Conservation (phyloP, 2,888 invertebrate species). For the Liopterus haemorrhoidalis region DNA sequence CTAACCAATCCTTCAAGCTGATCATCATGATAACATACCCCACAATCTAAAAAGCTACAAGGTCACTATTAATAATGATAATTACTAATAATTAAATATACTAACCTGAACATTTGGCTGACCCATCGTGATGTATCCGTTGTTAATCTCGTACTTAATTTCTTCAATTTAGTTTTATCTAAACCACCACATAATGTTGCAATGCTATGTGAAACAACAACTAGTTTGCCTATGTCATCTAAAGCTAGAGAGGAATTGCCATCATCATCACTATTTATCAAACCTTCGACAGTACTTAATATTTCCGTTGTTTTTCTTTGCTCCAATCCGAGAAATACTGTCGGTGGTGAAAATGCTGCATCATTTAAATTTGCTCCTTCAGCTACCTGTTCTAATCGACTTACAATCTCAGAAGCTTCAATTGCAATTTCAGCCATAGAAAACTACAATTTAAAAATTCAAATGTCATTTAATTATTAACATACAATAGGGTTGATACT, state of each 20-base stretch:
- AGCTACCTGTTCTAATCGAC: conserved; percentile 44
- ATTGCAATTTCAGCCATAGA: conserved; percentile 46
- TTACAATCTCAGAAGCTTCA: conserved; percentile 47
- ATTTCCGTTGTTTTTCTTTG: conserved; percentile 52
- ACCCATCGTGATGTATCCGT: conserved; percentile 85
- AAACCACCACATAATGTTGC: conserved; percentile 81
- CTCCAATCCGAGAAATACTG: conserved; percentile 43
- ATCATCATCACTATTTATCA: conserved; percentile 58
- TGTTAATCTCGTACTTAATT: conserved; percentile 73
- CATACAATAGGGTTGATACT: too few species aligned
- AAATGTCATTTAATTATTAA: conserved; percentile 1
- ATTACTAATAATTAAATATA: conserved; percentile 12
- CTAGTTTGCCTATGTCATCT: conserved; percentile 58
- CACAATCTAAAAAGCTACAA: conserved; percentile 71
- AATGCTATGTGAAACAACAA: conserved; percentile 81
- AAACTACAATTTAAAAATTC: conserved; percentile 34
- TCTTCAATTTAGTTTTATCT: conserved; percentile 70
- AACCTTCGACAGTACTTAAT: conserved; percentile 52
- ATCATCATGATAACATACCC: conserved; percentile 83
- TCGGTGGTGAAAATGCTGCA: conserved; percentile 36
- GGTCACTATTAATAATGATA: neutral
- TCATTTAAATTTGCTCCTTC: conserved; percentile 39
- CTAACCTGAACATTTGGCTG: conserved; percentile 74
- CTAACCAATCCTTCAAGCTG: conserved; percentile 79
- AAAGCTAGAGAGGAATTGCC: conserved; percentile 54